A percentile compares a stretch with the other conserved stretches of the same genome.
Conservation (phyloP, 1,140 invertebrate species). For the Elysia chlorotica region DNA sequence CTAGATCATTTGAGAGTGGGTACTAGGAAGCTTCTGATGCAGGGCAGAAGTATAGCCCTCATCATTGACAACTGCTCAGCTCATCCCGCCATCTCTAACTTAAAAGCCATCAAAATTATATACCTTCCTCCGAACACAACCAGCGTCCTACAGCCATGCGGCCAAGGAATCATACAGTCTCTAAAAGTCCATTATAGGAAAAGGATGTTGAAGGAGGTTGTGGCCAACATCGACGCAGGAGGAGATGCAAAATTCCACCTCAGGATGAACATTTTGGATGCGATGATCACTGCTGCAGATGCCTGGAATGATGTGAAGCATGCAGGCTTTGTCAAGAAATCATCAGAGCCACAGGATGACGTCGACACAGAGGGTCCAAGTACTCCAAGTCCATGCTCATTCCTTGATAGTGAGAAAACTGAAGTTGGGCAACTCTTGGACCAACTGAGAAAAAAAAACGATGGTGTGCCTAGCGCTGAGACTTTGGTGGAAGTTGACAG, state of each 20-base stretch:
- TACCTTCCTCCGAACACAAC: slow-evolving; percentile 33
- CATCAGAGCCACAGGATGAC: no score
- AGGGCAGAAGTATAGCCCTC: slow-evolving; percentile 17
- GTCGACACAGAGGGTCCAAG: no score
- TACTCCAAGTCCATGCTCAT: no score
- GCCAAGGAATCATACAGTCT: slow-evolving; percentile 11
- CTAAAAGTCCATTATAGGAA: slow-evolving; percentile 3
- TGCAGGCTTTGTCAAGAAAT: not conserved
- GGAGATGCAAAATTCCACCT: not conserved
- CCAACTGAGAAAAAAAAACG: no score
- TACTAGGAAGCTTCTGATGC: slow-evolving; percentile 10
- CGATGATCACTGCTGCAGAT: not conserved
- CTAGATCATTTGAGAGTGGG: no score
- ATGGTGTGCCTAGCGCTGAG: no score
- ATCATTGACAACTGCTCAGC: slow-evolving; percentile 35
- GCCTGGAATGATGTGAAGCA: slow-evolving; percentile 2
- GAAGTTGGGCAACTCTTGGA: no score
- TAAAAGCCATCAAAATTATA: slow-evolving; percentile 9
- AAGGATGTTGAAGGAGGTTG: not conserved
- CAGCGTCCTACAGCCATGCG: slow-evolving; percentile 26
- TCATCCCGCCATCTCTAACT: slow-evolving; percentile 27
- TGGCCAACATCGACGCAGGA: not conserved
- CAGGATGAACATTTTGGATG: not conserved
- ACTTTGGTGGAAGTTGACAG: no score
- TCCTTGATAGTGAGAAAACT: no score